Base-by-base conservation (phyloP, 2,797 vertebrate species). In the Morelia viridis region DNA sequence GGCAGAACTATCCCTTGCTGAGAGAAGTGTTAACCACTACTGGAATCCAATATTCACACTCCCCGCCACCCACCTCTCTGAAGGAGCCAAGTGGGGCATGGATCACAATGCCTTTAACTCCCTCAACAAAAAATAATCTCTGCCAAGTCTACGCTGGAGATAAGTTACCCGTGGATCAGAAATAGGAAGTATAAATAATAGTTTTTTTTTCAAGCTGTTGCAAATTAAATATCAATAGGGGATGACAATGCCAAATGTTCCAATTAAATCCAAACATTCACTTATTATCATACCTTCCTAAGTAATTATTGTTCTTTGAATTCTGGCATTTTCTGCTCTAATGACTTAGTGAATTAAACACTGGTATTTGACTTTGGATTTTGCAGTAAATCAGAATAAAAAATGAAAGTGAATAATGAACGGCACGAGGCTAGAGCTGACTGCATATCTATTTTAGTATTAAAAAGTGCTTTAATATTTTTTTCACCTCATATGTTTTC, bases 281-380 rank as follows among this genome's bases (percentile, higher is more conserved):
- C 17, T 91, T 93, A 90, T 88, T 90, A 71, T 1, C 5, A 89
- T 41, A 93, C 22, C 19, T 91, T 90, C 57, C 22, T 26, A 88
- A 90, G 90, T 13, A 60, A 88, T 91, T 92, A n/a, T 41, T 93
- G 85, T 87, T 46, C 76, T 89, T 92, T 83, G 17, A 76, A 46
- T 91, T 91, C 91, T 87, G 58, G 13, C 89, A 93, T 26, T 92
- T 88, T 84, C 15, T 53, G 10, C 11, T 93, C 15, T 89, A 91
- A 89, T 92, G 46, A 56, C 93, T 62, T 90, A 91, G 56, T 60
- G 46, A 50, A 89, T 92, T 89, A 93, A 94, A 91, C 87, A 53
- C 28, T 90, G 56, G 24, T 88, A 10, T 68, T 26, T 62, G 92
- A 7, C 31, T 58, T 8, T 94, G 83, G 35, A 50, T 35, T 94